Percentiles rank a stretch among this genome's conserved stretches.
These are phyloP conservation scores for Decapterus maruadsi DNA, from an alignment of 2,797 vertebrate genomes.

Conservation along the genomic window DNA sequence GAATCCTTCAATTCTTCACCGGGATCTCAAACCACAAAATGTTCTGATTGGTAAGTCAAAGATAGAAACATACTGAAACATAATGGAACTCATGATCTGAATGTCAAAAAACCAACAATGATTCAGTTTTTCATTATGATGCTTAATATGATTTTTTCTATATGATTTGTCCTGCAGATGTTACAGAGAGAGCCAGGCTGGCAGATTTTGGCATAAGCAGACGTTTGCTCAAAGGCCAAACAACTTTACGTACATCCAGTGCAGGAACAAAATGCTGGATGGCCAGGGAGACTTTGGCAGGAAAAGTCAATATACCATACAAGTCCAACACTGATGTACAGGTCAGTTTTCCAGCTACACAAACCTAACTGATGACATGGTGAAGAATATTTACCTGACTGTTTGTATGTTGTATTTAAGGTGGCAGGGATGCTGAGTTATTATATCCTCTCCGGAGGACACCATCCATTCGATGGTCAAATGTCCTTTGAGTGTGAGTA, in stretches of 20 bases:
- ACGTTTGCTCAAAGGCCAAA: conserved; percentile 57
- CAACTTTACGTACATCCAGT: conserved; percentile 49
- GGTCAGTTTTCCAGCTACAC: conserved; percentile 34
- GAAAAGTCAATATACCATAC: conserved; percentile 41
- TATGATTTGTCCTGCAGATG: conserved; percentile 55
- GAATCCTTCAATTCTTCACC: conserved; percentile 68
- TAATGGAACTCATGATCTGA: not conserved
- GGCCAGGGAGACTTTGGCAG: conserved; percentile 71
- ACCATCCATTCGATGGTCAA: conserved; percentile 72
- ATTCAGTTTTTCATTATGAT: too few relatives aligned
- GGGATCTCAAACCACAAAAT: conserved; percentile 82
- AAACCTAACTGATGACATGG: fast-evolving
- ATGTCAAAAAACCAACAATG: not conserved
- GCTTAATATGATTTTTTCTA: too few relatives aligned
- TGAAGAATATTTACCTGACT: not conserved
- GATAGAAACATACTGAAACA: not conserved
- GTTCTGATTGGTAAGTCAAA: conserved; percentile 79
- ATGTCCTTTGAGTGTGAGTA: fast-evolving
- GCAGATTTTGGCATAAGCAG: conserved; percentile 82
- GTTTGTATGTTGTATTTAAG: conserved; percentile 37
- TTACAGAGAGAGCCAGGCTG: conserved; percentile 54
- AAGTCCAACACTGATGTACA: conserved; percentile 77
- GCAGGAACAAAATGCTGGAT: conserved; percentile 81
- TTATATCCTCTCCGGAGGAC: conserved; percentile 77
- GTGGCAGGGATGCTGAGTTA: conserved; percentile 82